Percentiles rank a stretch among this genome's conserved stretches.
phyloP scores from a whole-genome alignment of 2,113 vertebrate species.

The Erpornis zantholeuca region DNA sequence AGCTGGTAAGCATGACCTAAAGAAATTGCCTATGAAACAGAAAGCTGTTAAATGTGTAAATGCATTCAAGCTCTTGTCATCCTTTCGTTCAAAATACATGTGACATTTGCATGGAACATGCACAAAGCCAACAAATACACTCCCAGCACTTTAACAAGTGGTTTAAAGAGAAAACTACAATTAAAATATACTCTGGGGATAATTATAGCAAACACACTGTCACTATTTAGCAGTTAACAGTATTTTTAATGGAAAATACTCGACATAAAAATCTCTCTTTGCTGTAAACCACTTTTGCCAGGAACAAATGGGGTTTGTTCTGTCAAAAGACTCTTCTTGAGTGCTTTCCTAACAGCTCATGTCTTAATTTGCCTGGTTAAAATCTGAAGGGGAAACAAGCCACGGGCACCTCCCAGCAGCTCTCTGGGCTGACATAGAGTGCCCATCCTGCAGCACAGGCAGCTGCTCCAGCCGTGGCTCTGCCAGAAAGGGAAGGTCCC shows the following conservation, averaged over 20 bases:
- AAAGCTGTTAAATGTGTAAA: background rate
- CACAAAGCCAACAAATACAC: background rate
- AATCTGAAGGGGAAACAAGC: background rate
- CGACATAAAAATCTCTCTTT: background rate
- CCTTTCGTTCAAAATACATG: background rate
- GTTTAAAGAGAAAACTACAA: background rate
- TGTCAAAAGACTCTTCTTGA: background rate
- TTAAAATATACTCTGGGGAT: background rate
- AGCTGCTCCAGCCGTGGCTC: background rate
- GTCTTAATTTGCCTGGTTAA: background rate
- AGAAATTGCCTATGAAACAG: background rate
- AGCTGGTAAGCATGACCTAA: background rate
- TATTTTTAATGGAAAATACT: background rate
- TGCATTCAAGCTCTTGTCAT: background rate
- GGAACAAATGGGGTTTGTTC: background rate
- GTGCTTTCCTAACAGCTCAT: background rate
- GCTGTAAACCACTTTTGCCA: background rate
- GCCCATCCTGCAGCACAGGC: background rate
- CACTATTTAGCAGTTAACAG: background rate
- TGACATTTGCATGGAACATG: background rate
- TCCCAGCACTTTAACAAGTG: background rate
- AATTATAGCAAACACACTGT: background rate
- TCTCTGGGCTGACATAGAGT: background rate
- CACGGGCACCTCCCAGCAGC: accelerated
- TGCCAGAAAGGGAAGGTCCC: background rate